Evolutionary conservation across 2,113 vertebrate species (phyloP).

Genomic region (Hypomesus transpacificus): DNA sequence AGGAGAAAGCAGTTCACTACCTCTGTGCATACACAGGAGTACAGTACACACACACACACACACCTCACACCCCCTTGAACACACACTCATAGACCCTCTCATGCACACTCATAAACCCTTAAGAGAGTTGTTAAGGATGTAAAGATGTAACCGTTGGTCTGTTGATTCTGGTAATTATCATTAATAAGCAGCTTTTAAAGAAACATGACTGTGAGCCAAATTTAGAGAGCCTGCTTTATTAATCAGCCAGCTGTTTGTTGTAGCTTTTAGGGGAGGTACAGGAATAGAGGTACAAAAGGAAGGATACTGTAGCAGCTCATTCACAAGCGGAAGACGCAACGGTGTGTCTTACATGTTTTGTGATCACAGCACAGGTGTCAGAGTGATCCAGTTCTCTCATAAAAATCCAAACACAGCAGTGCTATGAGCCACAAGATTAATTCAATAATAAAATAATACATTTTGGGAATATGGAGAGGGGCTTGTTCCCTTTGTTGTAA

Average conservation of each 20-base stretch:
- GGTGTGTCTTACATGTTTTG: no score
- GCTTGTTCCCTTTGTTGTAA: no score
- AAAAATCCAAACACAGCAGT: no score
- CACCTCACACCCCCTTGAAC: neutral
- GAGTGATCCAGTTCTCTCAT: no score
- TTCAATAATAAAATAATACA: no score
- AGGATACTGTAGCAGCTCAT: no score
- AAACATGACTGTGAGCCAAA: constrained; percentile 77
- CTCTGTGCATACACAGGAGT: no score
- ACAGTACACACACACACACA: neutral
- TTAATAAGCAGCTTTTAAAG: constrained; percentile 72
- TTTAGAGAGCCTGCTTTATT: constrained; percentile 74
- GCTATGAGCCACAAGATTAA: no score
- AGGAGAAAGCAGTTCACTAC: no score
- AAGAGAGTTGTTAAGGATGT: constrained; percentile 67
- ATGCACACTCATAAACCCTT: neutral
- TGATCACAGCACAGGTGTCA: no score
- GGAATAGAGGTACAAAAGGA: constrained; percentile 16
- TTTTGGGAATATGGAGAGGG: no score
- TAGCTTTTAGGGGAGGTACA: constrained; percentile 57
- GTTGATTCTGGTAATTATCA: constrained; percentile 75
- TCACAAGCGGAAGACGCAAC: no score
- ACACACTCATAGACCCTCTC: neutral
- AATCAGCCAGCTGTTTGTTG: constrained; percentile 75
- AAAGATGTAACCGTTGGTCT: constrained; percentile 71